Conservation (phyloP, 1,140 invertebrate species). For the Drosophila bocki region DNA sequence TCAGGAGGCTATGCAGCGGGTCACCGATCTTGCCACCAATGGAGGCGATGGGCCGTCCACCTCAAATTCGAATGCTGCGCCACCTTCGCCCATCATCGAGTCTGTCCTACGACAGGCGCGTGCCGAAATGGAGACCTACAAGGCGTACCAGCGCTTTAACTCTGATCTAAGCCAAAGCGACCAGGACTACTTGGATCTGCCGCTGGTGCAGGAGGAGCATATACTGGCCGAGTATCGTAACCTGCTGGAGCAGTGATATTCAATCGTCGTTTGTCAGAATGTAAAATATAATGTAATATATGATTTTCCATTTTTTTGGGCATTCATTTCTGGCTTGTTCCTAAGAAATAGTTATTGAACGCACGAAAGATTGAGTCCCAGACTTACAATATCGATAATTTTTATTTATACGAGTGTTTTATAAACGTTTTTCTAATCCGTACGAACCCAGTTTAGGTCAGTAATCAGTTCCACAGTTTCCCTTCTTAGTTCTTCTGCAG, state of each 20-base stretch:
- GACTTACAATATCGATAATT: constrained; percentile 14
- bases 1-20: constrained; percentile 38
- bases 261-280: not conserved
- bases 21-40: constrained; percentile 18
- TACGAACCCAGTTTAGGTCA: constrained; percentile 36
- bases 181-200: constrained; percentile 88
- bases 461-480: not conserved
- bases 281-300: not conserved
- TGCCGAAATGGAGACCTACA: constrained; percentile 60
- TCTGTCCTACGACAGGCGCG: constrained; percentile 52
- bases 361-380: not conserved
- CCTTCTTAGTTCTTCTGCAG: constrained; percentile 53
- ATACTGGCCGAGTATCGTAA: constrained; percentile 88
- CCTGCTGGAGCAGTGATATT: constrained; percentile 85
- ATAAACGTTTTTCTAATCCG: constrained; percentile 14
- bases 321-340: not conserved
- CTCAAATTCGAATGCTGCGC: constrained; percentile 25
- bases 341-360: not conserved
- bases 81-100: constrained; percentile 29
- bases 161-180: constrained; percentile 87
- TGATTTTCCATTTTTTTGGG: not conserved
- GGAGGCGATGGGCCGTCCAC: constrained; percentile 57
- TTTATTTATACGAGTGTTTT: constrained; percentile 21
- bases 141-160: constrained; percentile 87
- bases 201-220: constrained; percentile 87